Conservation (phyloP, 30 jellyfish, hydroid and myxozoan species). For the Hydra vulgaris region DNA sequence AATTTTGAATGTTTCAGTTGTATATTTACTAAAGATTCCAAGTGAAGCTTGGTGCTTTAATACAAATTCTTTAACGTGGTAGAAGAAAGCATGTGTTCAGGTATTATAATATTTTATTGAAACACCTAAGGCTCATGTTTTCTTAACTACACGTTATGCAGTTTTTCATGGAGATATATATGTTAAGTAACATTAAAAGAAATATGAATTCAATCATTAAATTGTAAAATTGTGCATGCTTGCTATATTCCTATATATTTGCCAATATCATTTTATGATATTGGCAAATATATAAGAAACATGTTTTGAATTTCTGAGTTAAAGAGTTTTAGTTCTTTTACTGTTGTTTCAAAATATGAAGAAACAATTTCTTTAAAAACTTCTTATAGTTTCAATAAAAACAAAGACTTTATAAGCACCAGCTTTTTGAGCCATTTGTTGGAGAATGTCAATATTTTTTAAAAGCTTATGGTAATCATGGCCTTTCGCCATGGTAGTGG, state of each 20-base stretch:
- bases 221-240: too few relatives aligned
- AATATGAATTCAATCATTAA: too few relatives aligned
- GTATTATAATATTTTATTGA: too few relatives aligned
- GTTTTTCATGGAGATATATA: too few relatives aligned
- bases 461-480: not conserved
- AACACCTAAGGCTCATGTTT: too few relatives aligned
- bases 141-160: too few relatives aligned
- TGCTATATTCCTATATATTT: too few relatives aligned
- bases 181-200: too few relatives aligned
- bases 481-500: not conserved
- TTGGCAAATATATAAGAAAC: not conserved
- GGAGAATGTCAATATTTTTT: not conserved
- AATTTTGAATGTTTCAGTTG: not conserved
- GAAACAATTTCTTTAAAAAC: not conserved
- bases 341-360: not conserved
- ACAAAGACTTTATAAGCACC: not conserved
- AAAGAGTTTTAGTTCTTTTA: not conserved
- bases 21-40: not conserved
- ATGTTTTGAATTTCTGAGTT: not conserved
- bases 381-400: not conserved
- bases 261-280: too few relatives aligned
- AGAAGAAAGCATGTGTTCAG: not conserved
- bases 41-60: not conserved
- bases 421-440: not conserved
- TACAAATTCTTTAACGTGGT: not conserved